Base-by-base conservation (phyloP, 2,888 invertebrate genomes). In the Plebejus argus region DNA sequence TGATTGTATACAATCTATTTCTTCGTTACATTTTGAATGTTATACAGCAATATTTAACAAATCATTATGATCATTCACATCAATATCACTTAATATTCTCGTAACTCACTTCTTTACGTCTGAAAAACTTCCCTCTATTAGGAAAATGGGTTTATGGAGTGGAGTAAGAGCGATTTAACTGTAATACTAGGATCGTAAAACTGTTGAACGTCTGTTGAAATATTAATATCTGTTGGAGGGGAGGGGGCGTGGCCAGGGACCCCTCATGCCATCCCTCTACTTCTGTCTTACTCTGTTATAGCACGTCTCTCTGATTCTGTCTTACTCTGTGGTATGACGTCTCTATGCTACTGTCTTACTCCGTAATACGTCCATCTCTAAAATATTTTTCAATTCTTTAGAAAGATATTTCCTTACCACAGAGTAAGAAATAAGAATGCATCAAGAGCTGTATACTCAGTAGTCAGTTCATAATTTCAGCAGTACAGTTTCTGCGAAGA, bases 211-310 rank as follows among this genome's bases (percentile, higher is more conserved):
- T 15, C 28, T 66, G 66, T 66, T 66, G 66, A 66, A 66, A 66
- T 66, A 66, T 28, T 28, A 66, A 66, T 66, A 66, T 28, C 66
- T 18, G 3, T 12, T 66, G 66, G 61, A 28, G 61, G 61, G 23
- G 61, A 23, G 61, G 66, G 66, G 66, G 66, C 66, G 66, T 66
- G 66, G 66, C 66, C 66, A 23, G 33, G 28, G 66, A 66, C 28
- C 66, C 66, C 28, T 53, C 7, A 33, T 15, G 12, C 28, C 28
- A 33, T 66, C 28, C 66, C 66, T 33, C 28, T 66, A 28, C 28
- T 33, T 1, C 23, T 61, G 61, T 61, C 23, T 61, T 61, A 58
- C 58, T 58, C 61, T 66, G 28, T n/a, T n/a, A n/a, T 66, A 6
- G 15, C 7, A 66, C 33, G 66, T 15, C 28, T 28, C 18, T 66